Evolutionary conservation across 2,797 vertebrate species (phyloP).

Genomic region (Pangasius macronema): DNA sequence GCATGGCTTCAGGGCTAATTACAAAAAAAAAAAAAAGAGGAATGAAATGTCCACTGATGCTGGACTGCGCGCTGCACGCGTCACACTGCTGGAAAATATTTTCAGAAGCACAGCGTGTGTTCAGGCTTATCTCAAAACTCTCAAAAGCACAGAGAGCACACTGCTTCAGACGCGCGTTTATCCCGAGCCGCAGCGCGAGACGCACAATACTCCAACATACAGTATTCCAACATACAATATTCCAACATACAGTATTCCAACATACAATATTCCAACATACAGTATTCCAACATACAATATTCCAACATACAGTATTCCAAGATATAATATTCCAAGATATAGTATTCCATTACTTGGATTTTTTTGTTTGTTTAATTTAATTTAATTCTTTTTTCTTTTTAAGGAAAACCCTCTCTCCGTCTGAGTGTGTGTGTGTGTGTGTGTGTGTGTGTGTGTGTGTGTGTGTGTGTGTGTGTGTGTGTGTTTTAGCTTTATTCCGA

Average conservation of each 20-base stretch:
- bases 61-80: background rate
- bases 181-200: background rate
- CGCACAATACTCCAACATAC: background rate
- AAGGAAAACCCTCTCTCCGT: background rate
- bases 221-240: background rate
- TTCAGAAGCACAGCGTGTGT: background rate
- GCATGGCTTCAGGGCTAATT: background rate
- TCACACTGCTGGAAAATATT: constrained; percentile 6
- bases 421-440: background rate
- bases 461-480: background rate
- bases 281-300: background rate
- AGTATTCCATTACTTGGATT: background rate
- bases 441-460: background rate
- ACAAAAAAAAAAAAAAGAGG: background rate
- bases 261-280: background rate
- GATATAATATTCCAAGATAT: background rate
- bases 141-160: background rate
- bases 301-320: background rate
- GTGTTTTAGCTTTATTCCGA: background rate
- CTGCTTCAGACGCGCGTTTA: background rate
- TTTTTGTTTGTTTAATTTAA: too few relatives aligned
- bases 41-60: background rate
- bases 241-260: too few relatives aligned
- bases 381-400: too few relatives aligned
- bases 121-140: background rate